Percentiles rank a stretch among this genome's conserved stretches.
Conservation (phyloP, 1,140 invertebrate species). For the Bombus pyrosoma region DNA sequence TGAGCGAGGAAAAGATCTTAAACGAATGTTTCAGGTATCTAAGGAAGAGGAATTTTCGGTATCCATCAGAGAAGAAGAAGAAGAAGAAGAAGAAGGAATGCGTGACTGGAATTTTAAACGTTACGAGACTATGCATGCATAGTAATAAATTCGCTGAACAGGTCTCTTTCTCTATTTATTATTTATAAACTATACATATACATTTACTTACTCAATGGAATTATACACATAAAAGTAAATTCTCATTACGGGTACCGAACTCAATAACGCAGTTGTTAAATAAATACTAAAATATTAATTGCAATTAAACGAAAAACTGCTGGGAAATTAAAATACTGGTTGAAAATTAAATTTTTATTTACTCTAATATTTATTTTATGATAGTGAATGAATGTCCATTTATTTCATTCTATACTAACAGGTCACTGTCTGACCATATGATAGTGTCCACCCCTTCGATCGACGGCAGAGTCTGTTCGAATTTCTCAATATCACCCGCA, state of each 20-base stretch:
- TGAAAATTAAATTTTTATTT: not conserved
- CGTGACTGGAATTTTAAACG: constrained; percentile 44
- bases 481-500: not conserved
- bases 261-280: not conserved
- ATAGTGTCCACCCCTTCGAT: not conserved
- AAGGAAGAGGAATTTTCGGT: not conserved
- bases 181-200: not conserved
- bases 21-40: constrained; percentile 22
- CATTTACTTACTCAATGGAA: not conserved
- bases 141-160: not conserved
- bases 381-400: not conserved
- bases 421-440: constrained; percentile 32
- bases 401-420: not conserved
- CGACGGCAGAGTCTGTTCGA: not conserved
- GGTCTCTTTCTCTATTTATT: not conserved
- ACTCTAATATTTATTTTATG: not conserved
- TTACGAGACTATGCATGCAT: constrained; percentile 14
- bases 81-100: constrained; percentile 22
- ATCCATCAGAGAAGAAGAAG: constrained; percentile 1
- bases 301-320: not conserved
- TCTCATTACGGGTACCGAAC: not conserved
- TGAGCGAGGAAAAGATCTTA: not conserved
- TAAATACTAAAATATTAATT: not conserved
- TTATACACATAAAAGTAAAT: not conserved
- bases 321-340: not conserved